Evolutionary conservation across 2,797 vertebrate species (phyloP).

Genomic region (Cuniculus paca): DNA sequence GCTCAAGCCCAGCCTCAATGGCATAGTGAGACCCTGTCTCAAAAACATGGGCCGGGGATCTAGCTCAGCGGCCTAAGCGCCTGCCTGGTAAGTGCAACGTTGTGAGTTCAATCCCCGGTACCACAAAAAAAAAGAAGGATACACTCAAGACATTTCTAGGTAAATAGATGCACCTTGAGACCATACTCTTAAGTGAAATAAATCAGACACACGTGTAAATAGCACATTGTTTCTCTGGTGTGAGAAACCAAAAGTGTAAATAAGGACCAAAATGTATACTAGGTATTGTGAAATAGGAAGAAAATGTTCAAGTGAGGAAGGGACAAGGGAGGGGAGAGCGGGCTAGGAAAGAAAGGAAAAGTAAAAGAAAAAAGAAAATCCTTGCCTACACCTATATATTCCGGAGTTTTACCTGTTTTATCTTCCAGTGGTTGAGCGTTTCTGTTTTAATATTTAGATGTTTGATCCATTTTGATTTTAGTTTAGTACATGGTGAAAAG

Average conservation of each 20-base stretch:
- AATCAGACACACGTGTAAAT: neutral
- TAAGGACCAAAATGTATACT: neutral
- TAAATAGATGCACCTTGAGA: neutral
- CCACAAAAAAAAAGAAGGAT: neutral
- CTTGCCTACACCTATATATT: neutral
- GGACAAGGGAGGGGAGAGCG: too few species aligned
- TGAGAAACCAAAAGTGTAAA: neutral
- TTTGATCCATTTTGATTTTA: neutral
- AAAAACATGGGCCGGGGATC: too few species aligned
- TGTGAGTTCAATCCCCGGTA: too few species aligned
- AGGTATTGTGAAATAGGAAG: neutral
- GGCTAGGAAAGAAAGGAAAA: too few species aligned
- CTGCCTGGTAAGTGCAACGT: too few species aligned
- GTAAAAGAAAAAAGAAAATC: neutral
- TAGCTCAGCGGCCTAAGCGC: too few species aligned
- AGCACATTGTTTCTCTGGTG: neutral
- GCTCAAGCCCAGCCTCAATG: too few species aligned
- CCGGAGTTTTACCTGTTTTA: neutral
- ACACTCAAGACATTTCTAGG: neutral
- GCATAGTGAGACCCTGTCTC: too few species aligned
- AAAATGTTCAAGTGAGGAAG: neutral
- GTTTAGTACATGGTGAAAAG: neutral
- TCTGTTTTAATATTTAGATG: neutral
- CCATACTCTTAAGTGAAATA: neutral
- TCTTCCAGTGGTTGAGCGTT: neutral